Evolutionary conservation across 2,888 invertebrate species (phyloP).

Genomic region (Agrypnus murinus): DNA sequence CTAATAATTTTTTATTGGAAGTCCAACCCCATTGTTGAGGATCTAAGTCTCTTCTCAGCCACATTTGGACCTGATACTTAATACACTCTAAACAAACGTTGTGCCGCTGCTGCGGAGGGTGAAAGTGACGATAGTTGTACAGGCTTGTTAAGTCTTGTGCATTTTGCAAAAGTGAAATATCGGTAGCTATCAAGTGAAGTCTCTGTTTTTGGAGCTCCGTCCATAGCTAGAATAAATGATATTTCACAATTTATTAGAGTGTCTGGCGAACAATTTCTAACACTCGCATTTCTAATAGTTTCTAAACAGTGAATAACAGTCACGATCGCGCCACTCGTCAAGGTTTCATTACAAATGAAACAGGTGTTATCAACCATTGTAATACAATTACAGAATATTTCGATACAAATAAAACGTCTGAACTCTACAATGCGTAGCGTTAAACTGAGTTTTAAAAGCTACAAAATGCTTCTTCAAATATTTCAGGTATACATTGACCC

Average conservation of each 20-base stretch:
- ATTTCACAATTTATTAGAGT: not conserved
- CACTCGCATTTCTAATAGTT: too few species aligned
- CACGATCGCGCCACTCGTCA: too few species aligned
- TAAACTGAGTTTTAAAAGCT: too few species aligned
- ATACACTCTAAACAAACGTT: constrained; percentile 58
- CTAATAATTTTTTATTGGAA: constrained; percentile 19
- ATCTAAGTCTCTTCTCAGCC: constrained; percentile 33
- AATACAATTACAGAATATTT: too few species aligned
- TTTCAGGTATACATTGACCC: too few species aligned
- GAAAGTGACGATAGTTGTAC: constrained; percentile 60
- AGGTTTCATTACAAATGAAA: too few species aligned
- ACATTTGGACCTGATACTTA: constrained; percentile 52
- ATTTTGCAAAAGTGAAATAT: constrained; percentile 56
- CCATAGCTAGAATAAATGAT: constrained; percentile 25
- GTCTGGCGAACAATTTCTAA: constrained; percentile 27
- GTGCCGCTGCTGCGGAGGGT: constrained; percentile 60
- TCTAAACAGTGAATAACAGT: too few species aligned
- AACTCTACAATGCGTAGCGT: too few species aligned
- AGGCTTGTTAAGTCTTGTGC: constrained; percentile 60
- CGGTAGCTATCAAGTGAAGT: constrained; percentile 41
- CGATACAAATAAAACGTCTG: too few species aligned
- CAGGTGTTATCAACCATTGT: too few species aligned
- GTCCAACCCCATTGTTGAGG: not conserved
- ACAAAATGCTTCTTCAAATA: too few species aligned
- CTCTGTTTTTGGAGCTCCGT: constrained; percentile 60